phyloP scores from a whole-genome alignment of 2,113 vertebrate species.

The Paracanthobrama guichenoti region DNA sequence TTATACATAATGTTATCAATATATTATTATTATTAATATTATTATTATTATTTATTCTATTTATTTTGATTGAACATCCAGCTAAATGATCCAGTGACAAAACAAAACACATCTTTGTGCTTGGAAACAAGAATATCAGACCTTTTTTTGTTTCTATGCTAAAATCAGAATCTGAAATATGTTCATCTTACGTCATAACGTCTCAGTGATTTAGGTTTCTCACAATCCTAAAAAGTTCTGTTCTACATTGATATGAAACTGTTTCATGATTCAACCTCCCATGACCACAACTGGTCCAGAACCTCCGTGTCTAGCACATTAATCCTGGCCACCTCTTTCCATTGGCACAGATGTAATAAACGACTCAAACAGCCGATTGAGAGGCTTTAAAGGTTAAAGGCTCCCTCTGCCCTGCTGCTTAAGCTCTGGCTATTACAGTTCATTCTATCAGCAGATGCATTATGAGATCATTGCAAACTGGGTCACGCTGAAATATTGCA shows the following conservation, averaged over 20 bases:
- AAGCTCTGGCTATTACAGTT: constrained; percentile 53
- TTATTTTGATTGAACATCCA: neutral
- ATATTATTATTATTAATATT: neutral
- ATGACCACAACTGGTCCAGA: constrained; percentile 38
- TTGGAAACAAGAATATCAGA: neutral
- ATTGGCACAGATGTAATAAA: constrained; percentile 31
- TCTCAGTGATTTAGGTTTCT: neutral
- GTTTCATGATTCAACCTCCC: neutral
- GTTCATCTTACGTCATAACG: neutral
- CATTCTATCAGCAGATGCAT: constrained; percentile 58
- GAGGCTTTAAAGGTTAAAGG: constrained; percentile 36
- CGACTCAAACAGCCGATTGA: constrained; percentile 5
- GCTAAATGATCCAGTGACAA: neutral
- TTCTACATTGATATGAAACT: neutral
- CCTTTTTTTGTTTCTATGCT: neutral
- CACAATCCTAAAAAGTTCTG: neutral
- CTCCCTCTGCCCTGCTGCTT: constrained; percentile 22
- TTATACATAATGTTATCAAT: no score
- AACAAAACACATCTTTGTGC: neutral
- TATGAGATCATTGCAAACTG: constrained; percentile 55
- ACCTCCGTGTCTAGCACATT: constrained; percentile 59
- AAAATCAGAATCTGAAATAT: neutral
- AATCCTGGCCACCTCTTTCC: neutral
- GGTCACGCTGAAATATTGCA: constrained; percentile 64
- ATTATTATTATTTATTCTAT: neutral